A percentile compares a stretch with the other conserved stretches of the same genome.
phyloP scores from a whole-genome alignment of 2,888 invertebrate genomes.

The Crocallis elinguaria region DNA sequence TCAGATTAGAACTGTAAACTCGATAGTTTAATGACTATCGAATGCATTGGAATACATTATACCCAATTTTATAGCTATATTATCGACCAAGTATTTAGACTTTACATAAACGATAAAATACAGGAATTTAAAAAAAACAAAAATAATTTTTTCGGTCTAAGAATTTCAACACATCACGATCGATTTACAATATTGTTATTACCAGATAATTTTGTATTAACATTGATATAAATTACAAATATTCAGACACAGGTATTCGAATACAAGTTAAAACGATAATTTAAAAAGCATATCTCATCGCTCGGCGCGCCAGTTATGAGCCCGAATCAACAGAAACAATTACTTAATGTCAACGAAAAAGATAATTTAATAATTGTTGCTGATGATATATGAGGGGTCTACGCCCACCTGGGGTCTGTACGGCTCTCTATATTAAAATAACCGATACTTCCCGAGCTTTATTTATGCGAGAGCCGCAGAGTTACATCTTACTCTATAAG shows the following conservation, averaged over 20 bases:
- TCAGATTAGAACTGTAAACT: conserved; percentile 19
- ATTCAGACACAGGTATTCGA: conserved; percentile 60
- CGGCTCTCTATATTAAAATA: conserved; percentile 76
- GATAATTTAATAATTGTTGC: conserved; percentile 84
- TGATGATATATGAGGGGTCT: conserved; percentile 77
- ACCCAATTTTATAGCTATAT: conserved; percentile 16
- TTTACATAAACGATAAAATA: neutral
- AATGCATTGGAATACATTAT: conserved; percentile 24
- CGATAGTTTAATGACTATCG: conserved; percentile 19
- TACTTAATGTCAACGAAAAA: conserved; percentile 84
- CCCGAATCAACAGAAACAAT: conserved; percentile 73
- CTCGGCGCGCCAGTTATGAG: conserved; percentile 65
- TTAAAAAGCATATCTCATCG: conserved; percentile 71
- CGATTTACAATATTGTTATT: conserved; percentile 5
- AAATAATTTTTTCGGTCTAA: neutral
- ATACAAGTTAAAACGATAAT: conserved; percentile 59
- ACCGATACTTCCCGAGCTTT: conserved; percentile 73
- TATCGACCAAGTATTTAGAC: conserved; percentile 8
- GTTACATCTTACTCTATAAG: conserved; percentile 80
- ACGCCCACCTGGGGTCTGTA: conserved; percentile 77
- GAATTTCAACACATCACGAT: conserved; percentile 13
- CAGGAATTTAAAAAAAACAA: neutral
- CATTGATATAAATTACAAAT: conserved; percentile 47
- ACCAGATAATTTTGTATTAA: conserved; percentile 15
- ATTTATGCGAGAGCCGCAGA: conserved; percentile 79